phyloP scores from a whole-genome alignment of 2,888 invertebrate species.

The Lasioglossum oenotherae region DNA sequence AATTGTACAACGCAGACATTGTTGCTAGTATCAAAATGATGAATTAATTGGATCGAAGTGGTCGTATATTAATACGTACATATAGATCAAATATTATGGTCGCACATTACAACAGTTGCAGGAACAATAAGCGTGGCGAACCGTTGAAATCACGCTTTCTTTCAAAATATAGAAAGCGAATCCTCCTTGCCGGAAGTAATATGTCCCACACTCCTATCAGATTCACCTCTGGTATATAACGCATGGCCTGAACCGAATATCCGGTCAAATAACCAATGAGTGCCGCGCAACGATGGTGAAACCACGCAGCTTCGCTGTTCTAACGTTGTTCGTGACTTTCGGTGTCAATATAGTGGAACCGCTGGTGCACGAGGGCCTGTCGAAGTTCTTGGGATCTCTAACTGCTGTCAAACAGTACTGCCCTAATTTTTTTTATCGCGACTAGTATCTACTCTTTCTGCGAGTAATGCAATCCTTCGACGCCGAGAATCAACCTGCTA shows the following conservation, averaged over 20 bases:
- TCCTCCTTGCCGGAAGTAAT: slow-evolving; percentile 22
- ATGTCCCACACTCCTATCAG: slow-evolving; percentile 59
- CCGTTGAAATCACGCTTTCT: slow-evolving; percentile 17
- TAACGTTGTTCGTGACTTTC: slow-evolving; percentile 42
- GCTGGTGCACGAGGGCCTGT: slow-evolving; percentile 66
- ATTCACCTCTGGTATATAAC: slow-evolving; percentile 63
- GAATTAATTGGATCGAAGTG: background rate
- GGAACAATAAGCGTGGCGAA: background rate
- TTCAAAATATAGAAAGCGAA: slow-evolving; percentile 24
- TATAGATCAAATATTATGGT: background rate
- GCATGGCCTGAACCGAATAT: slow-evolving; percentile 29
- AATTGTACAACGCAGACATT: too few species aligned
- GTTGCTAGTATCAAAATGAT: background rate
- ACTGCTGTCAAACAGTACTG: slow-evolving; percentile 65
- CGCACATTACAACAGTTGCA: background rate
- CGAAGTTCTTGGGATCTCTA: slow-evolving; percentile 69
- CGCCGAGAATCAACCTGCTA: background rate
- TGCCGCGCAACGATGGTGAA: slow-evolving; percentile 63
- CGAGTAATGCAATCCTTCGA: background rate
- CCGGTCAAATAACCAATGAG: slow-evolving; percentile 46
- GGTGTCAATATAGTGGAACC: slow-evolving; percentile 46
- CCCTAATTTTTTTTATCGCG: background rate
- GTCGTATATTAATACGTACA: background rate
- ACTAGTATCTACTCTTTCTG: background rate
- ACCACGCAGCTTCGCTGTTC: slow-evolving; percentile 28